Evolutionary conservation across 2,797 vertebrate genomes (phyloP).

Genomic region (Tragelaphus oryx): DNA sequence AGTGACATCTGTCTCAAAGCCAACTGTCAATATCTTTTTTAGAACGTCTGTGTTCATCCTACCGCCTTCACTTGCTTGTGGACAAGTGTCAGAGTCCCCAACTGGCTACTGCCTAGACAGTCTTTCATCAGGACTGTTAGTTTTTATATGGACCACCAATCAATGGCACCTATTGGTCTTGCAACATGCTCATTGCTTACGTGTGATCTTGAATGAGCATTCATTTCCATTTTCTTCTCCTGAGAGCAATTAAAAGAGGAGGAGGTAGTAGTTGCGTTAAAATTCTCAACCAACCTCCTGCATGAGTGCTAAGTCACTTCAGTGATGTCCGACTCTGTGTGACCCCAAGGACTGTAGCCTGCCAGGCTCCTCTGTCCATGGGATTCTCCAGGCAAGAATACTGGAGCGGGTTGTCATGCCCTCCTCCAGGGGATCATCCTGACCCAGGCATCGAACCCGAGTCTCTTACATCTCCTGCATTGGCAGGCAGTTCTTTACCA

Average conservation of each 20-base stretch:
- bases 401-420: not conserved
- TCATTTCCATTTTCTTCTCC: not conserved
- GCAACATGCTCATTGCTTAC: not conserved
- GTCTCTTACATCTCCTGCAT: not conserved
- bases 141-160: not conserved
- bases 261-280: not conserved
- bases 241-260: not conserved
- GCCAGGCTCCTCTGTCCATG: not conserved
- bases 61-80: slow-evolving; percentile 10
- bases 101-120: not conserved
- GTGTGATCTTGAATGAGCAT: not conserved
- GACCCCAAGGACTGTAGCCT: not conserved
- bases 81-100: not conserved
- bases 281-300: not conserved
- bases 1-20: slow-evolving; percentile 63
- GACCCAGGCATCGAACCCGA: not conserved
- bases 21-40: slow-evolving; percentile 53
- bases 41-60: slow-evolving; percentile 41
- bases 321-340: not conserved
- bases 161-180: not conserved
- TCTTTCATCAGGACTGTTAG: not conserved
- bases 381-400: not conserved
- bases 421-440: not conserved
- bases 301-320: not conserved
- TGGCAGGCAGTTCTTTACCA: not conserved